These are phyloP conservation scores for Tapera naevia DNA, from an alignment of 2,797 vertebrate genomes.

Conservation along the genomic window DNA sequence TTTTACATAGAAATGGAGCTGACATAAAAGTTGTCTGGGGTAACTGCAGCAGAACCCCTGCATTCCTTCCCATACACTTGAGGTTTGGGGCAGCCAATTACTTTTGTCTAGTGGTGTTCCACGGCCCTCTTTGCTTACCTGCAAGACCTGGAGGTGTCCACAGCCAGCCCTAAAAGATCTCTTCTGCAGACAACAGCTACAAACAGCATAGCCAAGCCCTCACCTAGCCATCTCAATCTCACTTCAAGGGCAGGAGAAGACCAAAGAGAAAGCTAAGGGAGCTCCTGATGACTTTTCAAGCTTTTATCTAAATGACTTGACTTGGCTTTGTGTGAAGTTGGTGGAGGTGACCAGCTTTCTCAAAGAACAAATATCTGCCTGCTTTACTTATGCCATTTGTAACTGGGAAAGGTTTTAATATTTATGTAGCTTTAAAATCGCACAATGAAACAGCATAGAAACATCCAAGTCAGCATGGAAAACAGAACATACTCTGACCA, in stretches of 20 bases:
- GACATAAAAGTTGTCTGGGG: neutral
- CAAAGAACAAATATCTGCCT: neutral
- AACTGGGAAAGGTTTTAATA: neutral
- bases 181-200: neutral
- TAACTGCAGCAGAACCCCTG: neutral
- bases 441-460: neutral
- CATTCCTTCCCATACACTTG: neutral
- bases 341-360: neutral
- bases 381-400: neutral
- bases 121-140: neutral
- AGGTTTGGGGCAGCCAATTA: neutral
- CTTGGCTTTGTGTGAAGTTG: neutral
- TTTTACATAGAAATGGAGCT: neutral
- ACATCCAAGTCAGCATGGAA: neutral
- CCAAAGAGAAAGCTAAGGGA: neutral
- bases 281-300: neutral
- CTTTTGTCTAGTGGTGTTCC: neutral
- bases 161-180: neutral
- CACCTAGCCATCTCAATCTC: neutral
- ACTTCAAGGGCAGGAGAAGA: neutral
- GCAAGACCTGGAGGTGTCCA: neutral
- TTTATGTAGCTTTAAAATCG: neutral
- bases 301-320: neutral
- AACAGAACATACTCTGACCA: neutral
- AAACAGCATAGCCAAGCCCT: neutral